A percentile compares a stretch with the other conserved stretches of the same genome.
Evolutionary conservation across 64 coral and sea anemone genomes (phyloP).

Genomic region (Montipora foliosa): DNA sequence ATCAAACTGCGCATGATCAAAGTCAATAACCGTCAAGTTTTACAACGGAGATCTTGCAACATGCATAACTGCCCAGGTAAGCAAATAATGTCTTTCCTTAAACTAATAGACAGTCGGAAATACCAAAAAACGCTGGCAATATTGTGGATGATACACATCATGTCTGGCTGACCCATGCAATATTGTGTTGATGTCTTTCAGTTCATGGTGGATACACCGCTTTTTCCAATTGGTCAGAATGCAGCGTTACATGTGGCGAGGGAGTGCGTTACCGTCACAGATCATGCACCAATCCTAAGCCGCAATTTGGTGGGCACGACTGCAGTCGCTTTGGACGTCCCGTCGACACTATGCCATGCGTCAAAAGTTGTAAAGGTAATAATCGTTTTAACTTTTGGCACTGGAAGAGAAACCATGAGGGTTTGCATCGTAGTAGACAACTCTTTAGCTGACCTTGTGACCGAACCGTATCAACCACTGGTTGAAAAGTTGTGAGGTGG

Average conservation of each 20-base stretch:
- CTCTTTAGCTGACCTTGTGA: no score
- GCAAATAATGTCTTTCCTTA: neutral
- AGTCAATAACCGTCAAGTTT: conserved; percentile 86
- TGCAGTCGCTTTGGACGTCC: conserved; percentile 69
- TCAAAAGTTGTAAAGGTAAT: conserved; percentile 55
- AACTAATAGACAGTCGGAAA: neutral
- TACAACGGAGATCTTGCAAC: conserved; percentile 84
- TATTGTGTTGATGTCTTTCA: neutral
- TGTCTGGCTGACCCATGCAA: neutral
- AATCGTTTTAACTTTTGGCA: no score
- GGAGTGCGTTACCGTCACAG: conserved; percentile 88
- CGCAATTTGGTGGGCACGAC: conserved; percentile 84
- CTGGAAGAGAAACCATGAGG: no score
- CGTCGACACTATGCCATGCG: conserved; percentile 63
- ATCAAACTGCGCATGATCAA: conserved; percentile 87
- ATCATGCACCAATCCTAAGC: conserved; percentile 60
- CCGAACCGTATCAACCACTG: no score
- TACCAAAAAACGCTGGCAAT: neutral
- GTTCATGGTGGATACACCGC: conserved; percentile 82
- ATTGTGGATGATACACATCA: neutral
- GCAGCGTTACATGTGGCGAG: conserved; percentile 85
- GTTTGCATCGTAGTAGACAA: no score
- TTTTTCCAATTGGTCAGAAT: conserved; percentile 81
- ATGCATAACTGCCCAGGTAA: conserved; percentile 77
- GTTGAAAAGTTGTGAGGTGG: no score